Percentiles rank a stretch among this genome's conserved stretches.
Conservation (phyloP, 2,797 vertebrate species). For the Pempheris klunzingeri region DNA sequence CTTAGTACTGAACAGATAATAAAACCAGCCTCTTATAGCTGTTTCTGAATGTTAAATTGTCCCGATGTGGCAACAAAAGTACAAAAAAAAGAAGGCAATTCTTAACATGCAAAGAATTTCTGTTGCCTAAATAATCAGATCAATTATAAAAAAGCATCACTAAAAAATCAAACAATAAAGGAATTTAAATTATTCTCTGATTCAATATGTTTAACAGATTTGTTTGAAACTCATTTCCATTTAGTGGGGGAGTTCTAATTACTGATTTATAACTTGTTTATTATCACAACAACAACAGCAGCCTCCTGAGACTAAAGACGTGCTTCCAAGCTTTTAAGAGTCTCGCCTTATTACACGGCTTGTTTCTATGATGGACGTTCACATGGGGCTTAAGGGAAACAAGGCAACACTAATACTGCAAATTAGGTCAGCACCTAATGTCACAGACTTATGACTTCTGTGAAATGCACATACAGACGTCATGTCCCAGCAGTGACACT, state of each 20-base stretch:
- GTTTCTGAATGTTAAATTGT: neutral
- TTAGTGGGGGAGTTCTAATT: no score
- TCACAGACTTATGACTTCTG: slow-evolving; percentile 38
- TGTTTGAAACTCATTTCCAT: neutral
- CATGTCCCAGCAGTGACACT: slow-evolving; percentile 17
- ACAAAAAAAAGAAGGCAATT: neutral
- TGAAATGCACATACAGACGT: slow-evolving; percentile 3
- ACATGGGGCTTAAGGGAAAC: slow-evolving; percentile 31
- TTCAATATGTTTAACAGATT: neutral
- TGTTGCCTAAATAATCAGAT: neutral
- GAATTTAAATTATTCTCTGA: neutral
- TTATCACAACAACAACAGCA: neutral
- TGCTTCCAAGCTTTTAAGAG: neutral
- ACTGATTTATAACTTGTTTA: neutral
- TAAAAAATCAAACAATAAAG: neutral
- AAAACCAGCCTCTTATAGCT: neutral
- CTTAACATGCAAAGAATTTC: neutral
- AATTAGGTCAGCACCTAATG: slow-evolving; percentile 22
- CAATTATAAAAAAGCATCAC: neutral
- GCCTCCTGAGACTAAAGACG: neutral
- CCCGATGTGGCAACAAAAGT: neutral
- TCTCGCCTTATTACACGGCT: neutral
- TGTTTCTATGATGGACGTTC: slow-evolving; percentile 5
- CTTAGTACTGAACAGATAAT: neutral
- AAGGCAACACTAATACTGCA: slow-evolving; percentile 36